Conservation (phyloP, 2,888 invertebrate genomes). For the Eupsilia transversa region DNA sequence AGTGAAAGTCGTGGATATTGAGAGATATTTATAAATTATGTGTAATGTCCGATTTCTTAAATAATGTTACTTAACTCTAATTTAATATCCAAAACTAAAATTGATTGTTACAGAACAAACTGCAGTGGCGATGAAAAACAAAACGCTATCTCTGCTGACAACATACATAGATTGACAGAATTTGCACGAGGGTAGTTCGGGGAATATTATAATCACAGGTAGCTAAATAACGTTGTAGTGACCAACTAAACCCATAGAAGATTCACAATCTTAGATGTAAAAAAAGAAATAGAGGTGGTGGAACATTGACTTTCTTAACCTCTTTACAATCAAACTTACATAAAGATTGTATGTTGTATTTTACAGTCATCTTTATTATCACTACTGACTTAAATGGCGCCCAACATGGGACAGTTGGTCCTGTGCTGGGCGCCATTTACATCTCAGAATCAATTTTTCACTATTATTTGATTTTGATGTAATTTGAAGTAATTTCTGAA, state of each 20-base stretch:
- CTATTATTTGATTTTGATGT: neutral
- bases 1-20: neutral
- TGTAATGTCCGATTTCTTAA: neutral
- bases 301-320: neutral
- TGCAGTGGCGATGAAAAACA: neutral
- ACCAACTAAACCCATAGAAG: neutral
- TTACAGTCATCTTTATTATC: neutral
- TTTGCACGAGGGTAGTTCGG: neutral
- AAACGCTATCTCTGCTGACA: neutral
- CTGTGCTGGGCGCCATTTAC: conserved; percentile 15
- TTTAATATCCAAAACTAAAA: neutral
- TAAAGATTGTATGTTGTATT: neutral
- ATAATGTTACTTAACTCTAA: neutral
- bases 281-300: too few species aligned
- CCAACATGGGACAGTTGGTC: neutral
- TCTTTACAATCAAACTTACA: neutral
- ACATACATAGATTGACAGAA: neutral
- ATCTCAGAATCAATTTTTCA: neutral
- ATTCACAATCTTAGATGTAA: neutral
- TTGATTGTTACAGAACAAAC: neutral
- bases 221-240: neutral
- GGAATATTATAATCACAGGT: neutral
- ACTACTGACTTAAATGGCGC: neutral
- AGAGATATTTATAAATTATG: neutral
- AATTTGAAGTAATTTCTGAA: too few species aligned